Evolutionary conservation across 2,888 invertebrate genomes (phyloP).

Genomic region (Chouioia cunea): DNA sequence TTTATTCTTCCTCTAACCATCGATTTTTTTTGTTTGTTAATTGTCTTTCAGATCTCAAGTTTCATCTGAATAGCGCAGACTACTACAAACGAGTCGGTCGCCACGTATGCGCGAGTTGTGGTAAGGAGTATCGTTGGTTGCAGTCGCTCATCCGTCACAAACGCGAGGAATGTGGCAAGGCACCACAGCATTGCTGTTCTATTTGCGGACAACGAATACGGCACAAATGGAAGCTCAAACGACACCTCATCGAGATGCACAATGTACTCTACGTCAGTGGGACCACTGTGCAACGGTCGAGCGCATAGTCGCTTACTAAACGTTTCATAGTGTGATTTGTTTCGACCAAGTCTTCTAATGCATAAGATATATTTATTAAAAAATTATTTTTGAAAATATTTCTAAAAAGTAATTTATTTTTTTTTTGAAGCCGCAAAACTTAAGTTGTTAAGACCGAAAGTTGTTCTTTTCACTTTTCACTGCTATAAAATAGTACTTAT

Average conservation of each 20-base stretch:
- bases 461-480: too few species aligned
- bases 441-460: too few species aligned
- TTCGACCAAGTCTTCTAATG: too few species aligned
- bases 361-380: too few species aligned
- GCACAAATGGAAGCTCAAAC: constrained; percentile 62
- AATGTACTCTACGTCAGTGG: constrained; percentile 41
- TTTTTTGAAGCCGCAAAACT: too few species aligned
- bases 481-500: too few species aligned
- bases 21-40: constrained; percentile 38
- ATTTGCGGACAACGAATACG: constrained; percentile 65
- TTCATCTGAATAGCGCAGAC: constrained; percentile 46
- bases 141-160: constrained; percentile 79
- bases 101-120: constrained; percentile 73
- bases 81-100: constrained; percentile 62
- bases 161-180: constrained; percentile 69
- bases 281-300: not conserved
- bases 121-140: constrained; percentile 81
- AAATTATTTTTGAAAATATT: too few species aligned
- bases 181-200: constrained; percentile 66
- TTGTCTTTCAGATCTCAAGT: not conserved
- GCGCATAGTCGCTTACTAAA: too few species aligned
- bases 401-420: too few species aligned
- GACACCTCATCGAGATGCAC: constrained; percentile 58
- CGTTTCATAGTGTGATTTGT: too few species aligned
- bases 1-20: too few species aligned